Conservation (phyloP, 2,888 invertebrate species). For the Melolontha melolontha region DNA sequence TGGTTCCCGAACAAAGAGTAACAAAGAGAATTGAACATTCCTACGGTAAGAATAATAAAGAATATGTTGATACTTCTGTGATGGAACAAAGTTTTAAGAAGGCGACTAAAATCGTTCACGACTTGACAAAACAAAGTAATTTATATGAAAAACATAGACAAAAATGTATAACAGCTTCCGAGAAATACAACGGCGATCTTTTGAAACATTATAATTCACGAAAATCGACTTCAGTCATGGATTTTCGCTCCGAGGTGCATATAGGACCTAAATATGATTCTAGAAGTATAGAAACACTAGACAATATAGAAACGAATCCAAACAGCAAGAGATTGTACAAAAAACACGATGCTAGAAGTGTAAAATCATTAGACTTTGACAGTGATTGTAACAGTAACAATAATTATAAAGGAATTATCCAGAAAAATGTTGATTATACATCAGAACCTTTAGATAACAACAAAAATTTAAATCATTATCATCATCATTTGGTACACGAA, state of each 20-base stretch:
- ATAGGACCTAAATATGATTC: constrained; percentile 61
- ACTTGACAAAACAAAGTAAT: constrained; percentile 58
- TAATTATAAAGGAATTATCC: constrained; percentile 42
- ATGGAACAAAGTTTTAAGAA: constrained; percentile 64
- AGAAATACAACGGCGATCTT: constrained; percentile 62
- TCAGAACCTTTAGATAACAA: constrained; percentile 70
- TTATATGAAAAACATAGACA: constrained; percentile 62
- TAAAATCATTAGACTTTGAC: constrained; percentile 82
- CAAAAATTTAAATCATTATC: constrained; percentile 64
- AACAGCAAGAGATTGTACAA: constrained; percentile 60
- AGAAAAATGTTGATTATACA: constrained; percentile 68
- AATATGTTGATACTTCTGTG: constrained; percentile 44
- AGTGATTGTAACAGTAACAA: constrained; percentile 69
- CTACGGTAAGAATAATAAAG: constrained; percentile 53
- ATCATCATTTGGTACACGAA: constrained; percentile 51
- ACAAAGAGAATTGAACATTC: constrained; percentile 46
- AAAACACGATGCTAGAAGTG: constrained; percentile 70
- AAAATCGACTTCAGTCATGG: constrained; percentile 71
- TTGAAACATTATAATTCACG: constrained; percentile 66
- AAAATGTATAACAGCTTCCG: constrained; percentile 62
- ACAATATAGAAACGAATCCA: constrained; percentile 63
- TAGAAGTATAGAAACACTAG: constrained; percentile 65
- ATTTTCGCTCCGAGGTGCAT: constrained; percentile 67
- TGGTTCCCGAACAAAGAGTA: constrained; percentile 63
- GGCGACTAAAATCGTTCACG: constrained; percentile 64